Base-by-base conservation (phyloP, 1,140 invertebrate species). In the Drosophila prosaltans region DNA sequence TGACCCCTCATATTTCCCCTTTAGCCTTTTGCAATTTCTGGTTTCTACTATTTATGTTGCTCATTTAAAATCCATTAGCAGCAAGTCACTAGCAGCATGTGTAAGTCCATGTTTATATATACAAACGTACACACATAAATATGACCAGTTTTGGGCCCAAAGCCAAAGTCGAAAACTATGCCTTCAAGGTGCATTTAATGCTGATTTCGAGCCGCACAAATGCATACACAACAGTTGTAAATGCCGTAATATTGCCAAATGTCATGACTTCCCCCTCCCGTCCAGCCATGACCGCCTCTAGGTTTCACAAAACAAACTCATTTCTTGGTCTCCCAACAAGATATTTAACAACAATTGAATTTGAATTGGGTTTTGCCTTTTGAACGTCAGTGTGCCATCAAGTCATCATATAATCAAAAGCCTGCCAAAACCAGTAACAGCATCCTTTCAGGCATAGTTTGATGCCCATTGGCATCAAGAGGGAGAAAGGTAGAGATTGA, bases 1-100 rank as follows among this genome's bases (percentile, higher is more conserved):
- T 59, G 57, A 16, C 16, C 36, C 28, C 9, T 28, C 39, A 48
- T 21, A 16, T 21, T 36, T 61, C 24, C 39, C 36, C 39, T 41
- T 21, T 40, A n/a, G 32, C 39, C 9, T 0, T 51, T 62, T 62
- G 69, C 69, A 80, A 80, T 80, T 80, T 78, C 32, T 68, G 71
- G 78, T 67, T 71, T 80, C 41, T 70, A 74, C 43, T 91, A 90
- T 91, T 91, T 91, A 91, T 91, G 90, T 86, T 85, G 84, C 89
- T 91, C 90, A 91, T 91, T 91, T 91, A 91, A 91, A 91, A 91
- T 91, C 90, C 90, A 91, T 91, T 91, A 91, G 90, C 81, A 89
- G 81, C 70, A 76, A 79, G 79, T 78, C 70, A 71, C 82, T 68
- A 70, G 75, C 65, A 77, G 70, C 76, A 72, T 78, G 57, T 80